phyloP scores from a whole-genome alignment of 1,140 invertebrate species.

The Cydia pomonella region DNA sequence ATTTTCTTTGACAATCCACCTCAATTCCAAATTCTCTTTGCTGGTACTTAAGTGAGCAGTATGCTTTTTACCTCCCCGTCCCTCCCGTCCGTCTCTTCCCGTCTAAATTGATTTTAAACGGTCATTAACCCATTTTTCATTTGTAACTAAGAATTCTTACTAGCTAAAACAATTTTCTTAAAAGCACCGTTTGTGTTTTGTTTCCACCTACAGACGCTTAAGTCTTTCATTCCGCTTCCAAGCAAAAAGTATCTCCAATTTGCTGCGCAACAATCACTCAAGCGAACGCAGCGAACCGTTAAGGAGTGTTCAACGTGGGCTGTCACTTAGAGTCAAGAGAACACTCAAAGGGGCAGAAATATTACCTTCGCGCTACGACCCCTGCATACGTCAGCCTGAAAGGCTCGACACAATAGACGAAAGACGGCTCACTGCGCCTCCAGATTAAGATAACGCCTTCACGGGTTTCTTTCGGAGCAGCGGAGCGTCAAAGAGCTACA shows the following conservation, averaged over 20 bases:
- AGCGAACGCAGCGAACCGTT: constrained; percentile 24
- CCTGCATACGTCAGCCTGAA: constrained; percentile 52
- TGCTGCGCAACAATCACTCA: constrained; percentile 30
- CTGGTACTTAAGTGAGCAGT: background rate
- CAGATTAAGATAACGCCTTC: constrained; percentile 62
- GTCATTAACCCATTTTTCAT: background rate
- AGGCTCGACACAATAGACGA: constrained; percentile 49
- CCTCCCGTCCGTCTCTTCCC: too few species aligned
- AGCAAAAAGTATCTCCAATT: constrained; percentile 26
- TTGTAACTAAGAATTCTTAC: background rate
- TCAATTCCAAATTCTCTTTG: too few species aligned
- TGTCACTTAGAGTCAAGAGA: constrained; percentile 30
- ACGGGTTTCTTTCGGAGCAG: constrained; percentile 45
- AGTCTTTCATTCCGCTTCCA: constrained; percentile 13
- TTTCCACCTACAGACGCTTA: constrained; percentile 12
- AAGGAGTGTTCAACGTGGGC: constrained; percentile 27
- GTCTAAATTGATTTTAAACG: background rate
- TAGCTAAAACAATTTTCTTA: constrained; percentile 6
- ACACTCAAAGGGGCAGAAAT: constrained; percentile 53
- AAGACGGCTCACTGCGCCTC: constrained; percentile 45
- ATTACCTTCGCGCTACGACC: constrained; percentile 45
- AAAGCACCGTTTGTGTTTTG: background rate
- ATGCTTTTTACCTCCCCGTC: background rate
- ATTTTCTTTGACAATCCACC: too few species aligned
- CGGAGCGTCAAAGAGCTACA: constrained; percentile 42